Evolutionary conservation across 1,140 invertebrate species (phyloP), one percentile per base, ranked within the genome.

Genomic region (Macrobrachium nipponense): DNA sequence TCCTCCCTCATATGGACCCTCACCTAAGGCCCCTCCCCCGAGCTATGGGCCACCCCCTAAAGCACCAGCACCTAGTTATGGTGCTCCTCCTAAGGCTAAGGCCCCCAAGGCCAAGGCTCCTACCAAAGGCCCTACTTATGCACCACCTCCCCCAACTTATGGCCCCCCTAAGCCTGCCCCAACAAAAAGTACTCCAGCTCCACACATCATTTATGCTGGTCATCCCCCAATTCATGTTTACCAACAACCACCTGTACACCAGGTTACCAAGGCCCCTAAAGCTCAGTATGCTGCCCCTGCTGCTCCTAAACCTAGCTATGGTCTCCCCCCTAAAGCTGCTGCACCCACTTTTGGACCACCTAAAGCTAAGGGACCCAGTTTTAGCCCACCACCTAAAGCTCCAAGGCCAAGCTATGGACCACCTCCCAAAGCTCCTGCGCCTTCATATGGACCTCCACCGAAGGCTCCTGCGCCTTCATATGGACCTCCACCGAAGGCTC

Each of bases 141-240:
- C 80, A 66, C 82, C 88, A 18, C 87, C 86, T 10, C 79, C 88
- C 17, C 89, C 87, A 11, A 85, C 76, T 20, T 88, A 84, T 43
- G 84, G 79, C 20, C 84, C 87, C 10, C 88, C 87, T 20, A 85
- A 87, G 66, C 75, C 86, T 5, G 82, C 88, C 61, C 86, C 86
- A 20, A 68, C 82, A 15, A 84, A 86, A 62, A 73, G 70, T 18
- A 87, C 84, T 27, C 82, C 82, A 18, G 87, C 89, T 36, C 91
- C 91, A 15, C 91, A 92, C 82, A 91, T 92, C n/a, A 90, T 92
- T 70, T 92, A 92, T 76, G 89, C 91, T 79, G 91, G 91, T 51
- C 91, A 91, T 86, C 91, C 91, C 18, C 91, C 91, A 36, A 91
- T 92, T 66, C 91, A 91, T 80, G 90, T 92, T 60, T 91, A 91